phyloP scores from a whole-genome alignment of 2,888 invertebrate genomes.

The Eustalomyia histrio region DNA sequence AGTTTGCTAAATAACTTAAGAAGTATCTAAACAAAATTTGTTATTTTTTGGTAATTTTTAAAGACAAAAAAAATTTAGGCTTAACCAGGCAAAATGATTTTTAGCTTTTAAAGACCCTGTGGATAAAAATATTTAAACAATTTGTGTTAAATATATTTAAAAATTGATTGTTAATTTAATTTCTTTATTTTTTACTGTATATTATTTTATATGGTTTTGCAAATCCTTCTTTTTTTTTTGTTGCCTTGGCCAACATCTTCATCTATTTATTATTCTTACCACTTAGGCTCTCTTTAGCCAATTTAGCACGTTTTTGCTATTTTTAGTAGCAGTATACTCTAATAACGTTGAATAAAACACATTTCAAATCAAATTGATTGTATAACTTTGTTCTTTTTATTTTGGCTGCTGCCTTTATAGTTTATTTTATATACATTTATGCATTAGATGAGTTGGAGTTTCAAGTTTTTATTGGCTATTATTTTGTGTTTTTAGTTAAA shows the following conservation, averaged over 20 bases:
- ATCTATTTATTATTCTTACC: conserved; percentile 41
- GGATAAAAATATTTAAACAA: too few relatives aligned
- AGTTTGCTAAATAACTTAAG: too few relatives aligned
- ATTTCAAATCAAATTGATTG: conserved; percentile 49
- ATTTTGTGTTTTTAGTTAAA: neutral
- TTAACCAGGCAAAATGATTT: too few relatives aligned
- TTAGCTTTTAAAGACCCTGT: too few relatives aligned
- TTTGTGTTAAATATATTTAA: too few relatives aligned
- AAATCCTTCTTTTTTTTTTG: neutral
- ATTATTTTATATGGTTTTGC: neutral
- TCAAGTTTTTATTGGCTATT: conserved; percentile 33
- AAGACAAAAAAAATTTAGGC: too few relatives aligned
- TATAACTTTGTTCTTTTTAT: conserved; percentile 43
- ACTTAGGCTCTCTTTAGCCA: conserved; percentile 40
- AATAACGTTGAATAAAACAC: neutral
- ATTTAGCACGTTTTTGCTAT: conserved; percentile 53
- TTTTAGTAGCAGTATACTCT: neutral
- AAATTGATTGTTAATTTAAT: neutral
- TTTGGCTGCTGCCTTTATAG: neutral
- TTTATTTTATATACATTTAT: conserved; percentile 30
- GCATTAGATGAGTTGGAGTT: conserved; percentile 17
- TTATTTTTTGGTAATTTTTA: too few relatives aligned
- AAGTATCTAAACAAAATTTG: too few relatives aligned
- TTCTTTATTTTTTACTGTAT: neutral
- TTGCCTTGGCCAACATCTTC: neutral